Base-by-base conservation (phyloP, 2,888 invertebrate genomes). In the Polylopha cassiicola region DNA sequence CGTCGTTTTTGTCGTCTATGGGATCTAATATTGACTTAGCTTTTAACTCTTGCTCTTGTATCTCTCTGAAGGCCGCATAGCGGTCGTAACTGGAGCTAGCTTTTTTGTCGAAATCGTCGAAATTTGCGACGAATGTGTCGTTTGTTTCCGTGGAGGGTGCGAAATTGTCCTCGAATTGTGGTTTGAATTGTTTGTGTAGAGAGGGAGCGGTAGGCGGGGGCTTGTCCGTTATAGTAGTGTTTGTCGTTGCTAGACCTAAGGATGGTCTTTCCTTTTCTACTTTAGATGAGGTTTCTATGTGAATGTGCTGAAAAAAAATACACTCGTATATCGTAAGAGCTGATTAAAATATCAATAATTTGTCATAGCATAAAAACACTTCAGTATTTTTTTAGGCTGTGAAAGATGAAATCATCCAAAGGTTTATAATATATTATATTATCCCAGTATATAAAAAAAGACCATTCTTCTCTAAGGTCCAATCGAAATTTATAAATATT, bases 41-140 rank as follows among this genome's bases (percentile, higher is more conserved):
- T 63, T 90, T 89, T 15, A 90, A 70, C 52, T 91, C 91, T 65
- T 92, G 93, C 57, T 94, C 91, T 51, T 94, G 92, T 51, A 94
- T 89, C 78, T 96, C 95, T 46, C 95, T 87, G 59, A 96, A 95
- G 0, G 93, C 95, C 0, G 95, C 95, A 67, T 96, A 96, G 53
- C 94, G 89, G 65, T 95, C 95, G 59, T 91, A 92, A 0, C 88
- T 73, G 0, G 89, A 75, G 43, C 88, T 88, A 0, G 81, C 77
- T 61, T 86, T 85, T 41, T 75, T 73, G 51, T 84, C 73, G 51
- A 89, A 89, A 55, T 90, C 88, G 23, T 90, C 90, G 57, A 91
- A 92, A 56, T 90, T 90, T 0, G 90, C 90, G 5, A 90, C 89
- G 54, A 92, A 92, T 3, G 88, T 75, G 11, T 88, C 88, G 44